Conservation (phyloP, 2,888 invertebrate species). For the Flexamia atlantica region DNA sequence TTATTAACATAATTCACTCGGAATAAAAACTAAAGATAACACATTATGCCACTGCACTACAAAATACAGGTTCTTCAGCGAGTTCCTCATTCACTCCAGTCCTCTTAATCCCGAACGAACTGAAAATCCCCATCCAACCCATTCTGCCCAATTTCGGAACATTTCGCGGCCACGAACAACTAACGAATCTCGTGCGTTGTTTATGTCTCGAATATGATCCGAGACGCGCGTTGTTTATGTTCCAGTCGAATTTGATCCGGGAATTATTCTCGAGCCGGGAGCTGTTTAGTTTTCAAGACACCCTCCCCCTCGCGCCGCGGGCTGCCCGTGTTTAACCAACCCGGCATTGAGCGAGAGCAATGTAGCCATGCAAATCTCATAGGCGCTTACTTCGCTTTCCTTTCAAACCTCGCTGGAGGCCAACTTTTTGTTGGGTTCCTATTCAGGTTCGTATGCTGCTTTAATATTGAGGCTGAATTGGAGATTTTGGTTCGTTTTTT, state of each 20-base stretch:
- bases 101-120: no score
- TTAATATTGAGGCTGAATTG: not conserved
- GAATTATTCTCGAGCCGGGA: conserved; percentile 44
- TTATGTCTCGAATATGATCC: no score
- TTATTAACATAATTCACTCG: no score
- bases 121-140: no score
- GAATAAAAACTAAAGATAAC: no score
- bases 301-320: conserved; percentile 48
- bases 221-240: conserved; percentile 43
- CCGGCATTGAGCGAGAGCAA: conserved; percentile 41
- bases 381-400: conserved; percentile 27
- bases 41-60: no score
- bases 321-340: conserved; percentile 47
- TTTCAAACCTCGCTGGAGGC: conserved; percentile 8
- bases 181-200: no score
- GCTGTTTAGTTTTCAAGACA: conserved; percentile 63
- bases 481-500: no score
- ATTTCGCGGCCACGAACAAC: no score
- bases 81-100: no score
- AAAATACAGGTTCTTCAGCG: no score
- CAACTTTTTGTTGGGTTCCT: not conserved
- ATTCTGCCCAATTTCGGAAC: no score
- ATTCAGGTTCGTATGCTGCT: conserved; percentile 11
- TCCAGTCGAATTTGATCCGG: conserved; percentile 17
- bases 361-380: conserved; percentile 56